phyloP scores from a whole-genome alignment of 37 sponge, comb jelly and placozoan species.

The Amphimedon queenslandica region DNA sequence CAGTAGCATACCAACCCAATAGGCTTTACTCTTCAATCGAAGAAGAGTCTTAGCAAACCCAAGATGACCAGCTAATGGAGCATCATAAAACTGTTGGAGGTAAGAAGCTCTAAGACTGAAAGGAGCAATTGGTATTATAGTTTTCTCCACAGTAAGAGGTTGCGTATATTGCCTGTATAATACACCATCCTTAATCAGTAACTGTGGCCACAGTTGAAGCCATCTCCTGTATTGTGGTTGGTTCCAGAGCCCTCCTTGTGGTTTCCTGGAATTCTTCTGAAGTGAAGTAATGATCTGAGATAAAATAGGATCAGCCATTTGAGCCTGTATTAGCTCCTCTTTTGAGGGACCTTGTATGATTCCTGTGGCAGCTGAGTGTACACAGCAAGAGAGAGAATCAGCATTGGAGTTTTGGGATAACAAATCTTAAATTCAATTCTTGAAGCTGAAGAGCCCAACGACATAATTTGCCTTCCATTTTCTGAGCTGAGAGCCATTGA shows the following conservation, averaged over 20 bases:
- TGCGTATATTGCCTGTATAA: slow-evolving; percentile 12
- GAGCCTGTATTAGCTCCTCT: neutral
- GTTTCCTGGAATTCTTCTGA: neutral
- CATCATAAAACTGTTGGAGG: slow-evolving; percentile 19
- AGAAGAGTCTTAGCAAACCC: neutral
- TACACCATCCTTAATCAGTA: slow-evolving; percentile 17
- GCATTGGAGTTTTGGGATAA: slow-evolving; percentile 34
- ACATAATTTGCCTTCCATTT: slow-evolving; percentile 19
- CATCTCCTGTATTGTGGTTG: neutral
- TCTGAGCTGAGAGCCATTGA: slow-evolving; percentile 25
- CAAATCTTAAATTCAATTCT: slow-evolving; percentile 23
- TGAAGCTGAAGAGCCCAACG: slow-evolving; percentile 24
- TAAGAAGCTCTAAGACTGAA: neutral
- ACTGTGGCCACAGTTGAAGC: slow-evolving; percentile 37
- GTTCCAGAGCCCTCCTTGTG: neutral
- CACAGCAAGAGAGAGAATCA: slow-evolving; percentile 17
- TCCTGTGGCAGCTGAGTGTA: neutral
- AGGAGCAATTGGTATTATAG: slow-evolving; percentile 26
- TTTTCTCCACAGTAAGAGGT: slow-evolving; percentile 7
- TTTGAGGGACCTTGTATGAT: neutral
- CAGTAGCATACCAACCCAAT: slow-evolving; percentile 5
- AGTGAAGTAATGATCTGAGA: neutral
- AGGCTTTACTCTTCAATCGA: neutral
- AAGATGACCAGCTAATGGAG: slow-evolving; percentile 28
- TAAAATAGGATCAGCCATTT: neutral